Conservation (phyloP, 2,113 vertebrate genomes). For the Chrysochloris asiatica region DNA sequence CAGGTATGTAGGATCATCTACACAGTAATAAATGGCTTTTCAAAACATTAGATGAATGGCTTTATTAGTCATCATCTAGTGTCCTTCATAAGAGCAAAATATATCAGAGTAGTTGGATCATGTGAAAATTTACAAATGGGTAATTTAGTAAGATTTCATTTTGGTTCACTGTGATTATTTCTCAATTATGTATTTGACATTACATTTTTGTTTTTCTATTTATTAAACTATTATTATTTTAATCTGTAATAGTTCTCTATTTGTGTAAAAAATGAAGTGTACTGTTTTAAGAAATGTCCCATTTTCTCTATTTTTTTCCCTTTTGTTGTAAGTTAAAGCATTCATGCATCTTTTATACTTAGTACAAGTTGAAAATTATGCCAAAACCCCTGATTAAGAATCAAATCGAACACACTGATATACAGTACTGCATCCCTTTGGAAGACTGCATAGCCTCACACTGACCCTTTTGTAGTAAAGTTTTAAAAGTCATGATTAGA, state of each 20-base stretch:
- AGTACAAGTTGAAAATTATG: not conserved
- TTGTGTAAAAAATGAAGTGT: too few species aligned
- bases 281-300: not conserved
- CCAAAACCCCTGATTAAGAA: not conserved
- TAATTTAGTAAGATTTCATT: not conserved
- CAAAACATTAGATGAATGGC: not conserved
- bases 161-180: not conserved
- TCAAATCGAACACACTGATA: not conserved
- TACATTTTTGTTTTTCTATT: not conserved
- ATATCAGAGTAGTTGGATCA: not conserved
- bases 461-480: not conserved
- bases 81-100: not conserved
- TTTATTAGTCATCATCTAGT: not conserved
- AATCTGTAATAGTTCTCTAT: not conserved
- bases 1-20: not conserved
- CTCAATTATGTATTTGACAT: not conserved
- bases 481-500: not conserved
- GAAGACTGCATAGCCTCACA: too few species aligned
- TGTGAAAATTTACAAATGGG: not conserved
- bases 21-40: not conserved
- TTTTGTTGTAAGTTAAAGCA: not conserved
- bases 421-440: not conserved
- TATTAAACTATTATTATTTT: not conserved
- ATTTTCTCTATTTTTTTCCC: not conserved
- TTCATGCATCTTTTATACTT: not conserved